These are phyloP conservation scores for Drosophila anceps DNA, from an alignment of 2,888 invertebrate genomes.

Conservation along the genomic window DNA sequence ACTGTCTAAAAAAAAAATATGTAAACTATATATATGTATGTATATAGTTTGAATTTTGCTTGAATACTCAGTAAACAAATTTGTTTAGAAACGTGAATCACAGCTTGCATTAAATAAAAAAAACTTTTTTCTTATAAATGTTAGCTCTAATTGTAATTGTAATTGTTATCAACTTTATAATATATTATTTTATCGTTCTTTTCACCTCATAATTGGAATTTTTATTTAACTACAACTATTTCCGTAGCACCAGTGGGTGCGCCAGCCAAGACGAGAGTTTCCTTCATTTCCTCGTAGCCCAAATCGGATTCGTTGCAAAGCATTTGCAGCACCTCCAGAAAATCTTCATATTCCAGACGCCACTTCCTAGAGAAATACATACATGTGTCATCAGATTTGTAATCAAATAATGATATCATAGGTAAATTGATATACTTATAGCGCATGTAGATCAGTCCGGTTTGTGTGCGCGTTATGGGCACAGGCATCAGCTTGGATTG, in stretches of 20 bases:
- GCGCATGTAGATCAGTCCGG: slow-evolving; percentile 77
- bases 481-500: slow-evolving; percentile 69
- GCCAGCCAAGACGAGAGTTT: slow-evolving; percentile 52
- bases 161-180: slow-evolving; percentile 47
- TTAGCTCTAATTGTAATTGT: slow-evolving; percentile 12
- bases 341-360: slow-evolving; percentile 78
- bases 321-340: slow-evolving; percentile 64
- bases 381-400: slow-evolving; percentile 2
- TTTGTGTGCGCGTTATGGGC: slow-evolving; percentile 68
- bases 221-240: slow-evolving; percentile 56
- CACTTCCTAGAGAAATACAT: slow-evolving; percentile 65
- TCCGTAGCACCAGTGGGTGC: slow-evolving; percentile 55
- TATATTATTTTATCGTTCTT: slow-evolving; percentile 28
- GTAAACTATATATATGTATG: background rate
- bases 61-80: slow-evolving; percentile 42
- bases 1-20: background rate
- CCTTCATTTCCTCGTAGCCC: slow-evolving; percentile 59
- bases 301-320: slow-evolving; percentile 47
- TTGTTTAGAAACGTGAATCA: slow-evolving; percentile 6
- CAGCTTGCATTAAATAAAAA: slow-evolving; percentile 5
- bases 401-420: slow-evolving; percentile 12
- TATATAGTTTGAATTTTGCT: background rate
- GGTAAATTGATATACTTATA: slow-evolving; percentile 65
- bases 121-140: background rate
- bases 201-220: slow-evolving; percentile 28